phyloP scores from a whole-genome alignment of 2,113 vertebrate genomes.

The Charina bottae region DNA sequence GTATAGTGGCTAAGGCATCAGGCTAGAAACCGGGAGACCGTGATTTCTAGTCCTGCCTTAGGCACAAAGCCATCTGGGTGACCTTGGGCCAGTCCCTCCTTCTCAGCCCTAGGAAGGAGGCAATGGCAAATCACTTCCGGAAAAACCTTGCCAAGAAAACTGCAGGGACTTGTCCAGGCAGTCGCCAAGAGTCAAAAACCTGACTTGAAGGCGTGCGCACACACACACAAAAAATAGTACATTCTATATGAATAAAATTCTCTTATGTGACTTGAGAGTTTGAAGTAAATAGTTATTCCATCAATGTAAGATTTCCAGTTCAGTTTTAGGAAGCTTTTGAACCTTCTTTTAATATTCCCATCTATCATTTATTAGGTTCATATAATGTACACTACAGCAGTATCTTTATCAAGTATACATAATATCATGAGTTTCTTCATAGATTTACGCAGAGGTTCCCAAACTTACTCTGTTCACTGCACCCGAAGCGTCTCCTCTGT shows the following conservation, averaged over 20 bases:
- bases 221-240: not conserved
- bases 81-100: not conserved
- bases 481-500: too few relatives aligned
- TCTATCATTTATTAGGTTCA: not conserved
- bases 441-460: too few relatives aligned
- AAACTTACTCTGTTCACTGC: too few relatives aligned
- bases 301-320: not conserved
- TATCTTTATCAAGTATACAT: too few relatives aligned
- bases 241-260: not conserved
- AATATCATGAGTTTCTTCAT: too few relatives aligned
- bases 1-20: not conserved
- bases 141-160: not conserved
- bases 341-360: not conserved
- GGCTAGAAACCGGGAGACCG: not conserved
- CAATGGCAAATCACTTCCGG: not conserved
- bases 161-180: not conserved
- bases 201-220: not conserved
- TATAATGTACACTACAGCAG: not conserved
- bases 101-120: not conserved
- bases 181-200: not conserved
- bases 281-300: not conserved
- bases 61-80: not conserved
- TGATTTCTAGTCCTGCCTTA: not conserved
- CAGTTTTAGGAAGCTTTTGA: not conserved
- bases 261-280: not conserved